These are phyloP conservation scores for Scortum barcoo DNA, from an alignment of 2,113 vertebrate species.

Conservation along the genomic window DNA sequence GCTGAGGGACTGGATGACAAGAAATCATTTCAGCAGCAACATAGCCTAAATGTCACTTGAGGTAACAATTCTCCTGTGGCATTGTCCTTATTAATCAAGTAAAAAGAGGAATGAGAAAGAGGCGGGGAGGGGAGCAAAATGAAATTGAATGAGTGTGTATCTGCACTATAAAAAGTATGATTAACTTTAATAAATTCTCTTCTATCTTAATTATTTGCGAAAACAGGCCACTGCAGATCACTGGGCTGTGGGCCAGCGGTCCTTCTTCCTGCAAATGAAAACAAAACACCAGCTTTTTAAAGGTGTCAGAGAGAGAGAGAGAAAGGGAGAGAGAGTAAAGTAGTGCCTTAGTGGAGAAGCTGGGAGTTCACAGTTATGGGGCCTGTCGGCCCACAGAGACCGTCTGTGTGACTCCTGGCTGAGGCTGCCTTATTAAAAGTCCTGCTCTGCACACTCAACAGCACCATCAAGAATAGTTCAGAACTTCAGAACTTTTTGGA, in stretches of 20 bases:
- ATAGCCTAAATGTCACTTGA: constrained; percentile 55
- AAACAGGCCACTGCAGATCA: constrained; percentile 31
- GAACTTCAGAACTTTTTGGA: constrained; percentile 49
- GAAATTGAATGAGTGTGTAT: constrained; percentile 18
- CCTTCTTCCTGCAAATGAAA: constrained; percentile 45
- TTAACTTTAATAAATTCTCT: constrained; percentile 55
- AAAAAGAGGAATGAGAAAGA: constrained; percentile 22
- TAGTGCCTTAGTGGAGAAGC: constrained; percentile 31
- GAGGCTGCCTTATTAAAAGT: constrained; percentile 61
- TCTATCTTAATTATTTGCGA: constrained; percentile 58
- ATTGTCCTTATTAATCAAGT: constrained; percentile 47
- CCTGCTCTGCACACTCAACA: constrained; percentile 52
- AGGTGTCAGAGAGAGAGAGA: constrained; percentile 28
- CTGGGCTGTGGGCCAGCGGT: constrained; percentile 26
- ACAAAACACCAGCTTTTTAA: constrained; percentile 43
- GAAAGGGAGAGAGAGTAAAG: background rate
- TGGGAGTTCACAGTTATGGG: constrained; percentile 21
- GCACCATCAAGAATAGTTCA: constrained; percentile 19
- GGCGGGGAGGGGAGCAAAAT: constrained; percentile 12
- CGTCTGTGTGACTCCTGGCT: constrained; percentile 42
- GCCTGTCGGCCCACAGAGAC: constrained; percentile 47
- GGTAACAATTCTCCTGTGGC: constrained; percentile 40
- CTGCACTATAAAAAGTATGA: constrained; percentile 16
- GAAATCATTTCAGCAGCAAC: constrained; percentile 53
- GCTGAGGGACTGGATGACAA: constrained; percentile 22